Conservation (phyloP, 2,797 vertebrate genomes). For the Hemibagrus guttatus region DNA sequence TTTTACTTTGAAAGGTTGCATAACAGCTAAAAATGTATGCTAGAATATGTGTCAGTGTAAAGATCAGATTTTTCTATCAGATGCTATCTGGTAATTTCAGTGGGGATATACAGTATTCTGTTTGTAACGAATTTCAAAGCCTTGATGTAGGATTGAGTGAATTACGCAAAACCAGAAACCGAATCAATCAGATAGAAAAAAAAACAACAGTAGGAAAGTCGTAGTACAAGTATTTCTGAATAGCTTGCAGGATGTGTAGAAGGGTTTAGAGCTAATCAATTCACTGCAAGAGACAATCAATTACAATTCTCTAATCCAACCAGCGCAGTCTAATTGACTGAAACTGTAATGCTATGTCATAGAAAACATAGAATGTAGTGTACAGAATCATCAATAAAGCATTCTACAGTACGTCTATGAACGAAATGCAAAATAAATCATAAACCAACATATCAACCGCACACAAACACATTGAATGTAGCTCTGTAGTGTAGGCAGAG, state of each 20-base stretch:
- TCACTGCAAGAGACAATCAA: background rate
- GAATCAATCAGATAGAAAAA: background rate
- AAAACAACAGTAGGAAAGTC: background rate
- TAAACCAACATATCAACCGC: conserved; percentile 34
- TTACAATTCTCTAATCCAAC: background rate
- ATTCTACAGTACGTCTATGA: background rate
- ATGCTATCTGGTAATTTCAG: background rate
- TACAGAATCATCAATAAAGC: background rate
- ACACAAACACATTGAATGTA: conserved; percentile 20
- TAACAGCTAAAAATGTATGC: background rate
- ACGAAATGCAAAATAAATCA: background rate
- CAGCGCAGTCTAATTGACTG: background rate
- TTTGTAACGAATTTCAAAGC: background rate
- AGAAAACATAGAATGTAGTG: background rate
- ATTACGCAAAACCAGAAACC: background rate
- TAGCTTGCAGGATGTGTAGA: background rate
- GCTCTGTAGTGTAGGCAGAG: conserved; percentile 35
- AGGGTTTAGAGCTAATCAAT: background rate
- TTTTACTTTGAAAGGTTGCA: background rate
- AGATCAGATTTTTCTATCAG: background rate
- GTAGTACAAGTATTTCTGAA: background rate
- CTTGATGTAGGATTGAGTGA: background rate
- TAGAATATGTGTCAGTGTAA: background rate
- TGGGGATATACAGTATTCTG: background rate
- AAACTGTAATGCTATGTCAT: background rate